Percentiles rank a stretch among this genome's conserved stretches.
Evolutionary conservation across 2,888 invertebrate species (phyloP).

Genomic region (Nebria brevicollis): DNA sequence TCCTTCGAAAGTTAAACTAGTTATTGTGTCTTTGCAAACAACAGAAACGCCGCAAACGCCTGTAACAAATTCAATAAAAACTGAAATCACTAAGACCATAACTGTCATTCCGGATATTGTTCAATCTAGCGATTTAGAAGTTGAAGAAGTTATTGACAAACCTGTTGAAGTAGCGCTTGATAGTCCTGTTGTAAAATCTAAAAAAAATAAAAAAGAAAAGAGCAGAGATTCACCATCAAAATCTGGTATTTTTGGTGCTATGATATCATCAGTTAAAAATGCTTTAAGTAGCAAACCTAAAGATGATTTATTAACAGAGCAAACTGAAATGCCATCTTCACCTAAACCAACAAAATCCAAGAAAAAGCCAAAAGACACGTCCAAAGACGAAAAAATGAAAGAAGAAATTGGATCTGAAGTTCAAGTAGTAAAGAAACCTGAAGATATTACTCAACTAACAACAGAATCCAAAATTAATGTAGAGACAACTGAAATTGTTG

Average conservation of each 20-base stretch:
- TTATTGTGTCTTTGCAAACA: neutral
- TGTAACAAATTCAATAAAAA: constrained; percentile 4
- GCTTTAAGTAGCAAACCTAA: constrained; percentile 49
- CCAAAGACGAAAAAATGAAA: constrained; percentile 40
- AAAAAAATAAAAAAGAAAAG: constrained; percentile 41
- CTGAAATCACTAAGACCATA: constrained; percentile 27
- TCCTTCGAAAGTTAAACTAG: neutral
- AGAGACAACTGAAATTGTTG: constrained; percentile 50
- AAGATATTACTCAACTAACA: constrained; percentile 37
- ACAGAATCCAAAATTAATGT: constrained; percentile 27
- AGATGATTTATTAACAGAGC: constrained; percentile 33
- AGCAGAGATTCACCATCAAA: constrained; percentile 47
- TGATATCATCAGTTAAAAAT: constrained; percentile 55
- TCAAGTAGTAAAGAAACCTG: constrained; percentile 26
- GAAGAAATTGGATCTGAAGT: constrained; percentile 31
- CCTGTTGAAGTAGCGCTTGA: neutral
- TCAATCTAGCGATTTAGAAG: constrained; percentile 14
- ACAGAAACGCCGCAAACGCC: neutral
- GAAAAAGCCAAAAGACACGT: constrained; percentile 51
- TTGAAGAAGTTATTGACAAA: constrained; percentile 39
- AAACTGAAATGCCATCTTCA: constrained; percentile 9
- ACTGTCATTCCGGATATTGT: constrained; percentile 17
- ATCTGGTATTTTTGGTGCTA: constrained; percentile 51
- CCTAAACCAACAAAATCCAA: constrained; percentile 41
- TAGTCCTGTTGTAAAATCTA: constrained; percentile 15